A percentile compares a stretch with the other conserved stretches of the same genome.
Evolutionary conservation across 2,888 invertebrate species (phyloP).

Genomic region (Globia sparganii): DNA sequence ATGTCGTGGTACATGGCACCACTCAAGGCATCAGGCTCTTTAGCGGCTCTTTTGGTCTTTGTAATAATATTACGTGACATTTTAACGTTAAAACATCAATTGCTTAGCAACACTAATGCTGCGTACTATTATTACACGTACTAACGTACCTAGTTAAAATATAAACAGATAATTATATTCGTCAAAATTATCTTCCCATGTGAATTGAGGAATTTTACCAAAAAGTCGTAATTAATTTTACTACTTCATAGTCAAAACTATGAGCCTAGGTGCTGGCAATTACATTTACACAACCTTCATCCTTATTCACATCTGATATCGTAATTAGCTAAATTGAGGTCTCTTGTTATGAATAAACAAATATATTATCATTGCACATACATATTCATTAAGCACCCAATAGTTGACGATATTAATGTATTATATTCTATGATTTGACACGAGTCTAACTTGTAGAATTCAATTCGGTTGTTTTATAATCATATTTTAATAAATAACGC

Average conservation of each 20-base stretch:
- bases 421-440: constrained; percentile 80
- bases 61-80: constrained; percentile 76
- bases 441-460: constrained; percentile 79
- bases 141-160: constrained; percentile 8
- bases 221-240: constrained; percentile 44
- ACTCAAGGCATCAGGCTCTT: constrained; percentile 84
- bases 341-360: constrained; percentile 77
- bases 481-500: constrained; percentile 89
- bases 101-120: constrained; percentile 45
- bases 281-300: constrained; percentile 67
- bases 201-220: constrained; percentile 29
- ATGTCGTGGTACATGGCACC: constrained; percentile 83
- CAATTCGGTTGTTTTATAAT: constrained; percentile 84
- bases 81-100: constrained; percentile 63
- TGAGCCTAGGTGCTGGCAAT: constrained; percentile 53
- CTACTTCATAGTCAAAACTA: constrained; percentile 32
- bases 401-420: constrained; percentile 78
- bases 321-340: constrained; percentile 78
- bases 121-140: constrained; percentile 4
- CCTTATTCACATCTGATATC: constrained; percentile 70
- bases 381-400: constrained; percentile 81
- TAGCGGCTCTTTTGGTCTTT: constrained; percentile 87
- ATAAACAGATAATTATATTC: neutral
- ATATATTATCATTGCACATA: constrained; percentile 73
- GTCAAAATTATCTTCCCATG: neutral